phyloP scores from a whole-genome alignment of 2,797 vertebrate species.

The Alectoris magna region DNA sequence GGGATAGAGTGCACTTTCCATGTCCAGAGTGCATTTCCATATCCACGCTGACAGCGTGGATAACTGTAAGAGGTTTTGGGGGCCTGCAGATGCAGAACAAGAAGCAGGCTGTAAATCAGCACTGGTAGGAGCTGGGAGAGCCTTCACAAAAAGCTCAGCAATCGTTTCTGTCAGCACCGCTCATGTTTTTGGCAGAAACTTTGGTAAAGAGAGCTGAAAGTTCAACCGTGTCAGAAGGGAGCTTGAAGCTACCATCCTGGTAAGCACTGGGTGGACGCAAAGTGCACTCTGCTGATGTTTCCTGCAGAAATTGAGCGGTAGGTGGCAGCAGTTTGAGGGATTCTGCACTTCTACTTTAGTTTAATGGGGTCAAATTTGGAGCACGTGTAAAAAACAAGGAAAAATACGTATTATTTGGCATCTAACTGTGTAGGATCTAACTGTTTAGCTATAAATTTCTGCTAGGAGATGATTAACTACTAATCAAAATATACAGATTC shows the following conservation, averaged over 20 bases:
- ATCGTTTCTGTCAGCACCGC: too few species aligned
- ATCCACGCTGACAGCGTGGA: background rate
- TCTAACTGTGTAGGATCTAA: slow-evolving; percentile 1
- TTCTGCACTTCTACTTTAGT: slow-evolving; percentile 5
- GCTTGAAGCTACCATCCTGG: background rate
- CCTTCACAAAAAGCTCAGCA: background rate
- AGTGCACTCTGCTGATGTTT: background rate
- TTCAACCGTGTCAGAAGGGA: background rate
- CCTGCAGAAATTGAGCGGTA: background rate
- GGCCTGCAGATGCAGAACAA: background rate
- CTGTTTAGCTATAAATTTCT: slow-evolving; percentile 37
- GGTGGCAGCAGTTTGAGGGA: background rate
- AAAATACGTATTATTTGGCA: slow-evolving; percentile 22
- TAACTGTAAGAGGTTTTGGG: background rate
- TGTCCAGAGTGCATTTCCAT: background rate
- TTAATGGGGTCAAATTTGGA: slow-evolving; percentile 8
- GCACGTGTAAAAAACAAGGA: slow-evolving; percentile 33
- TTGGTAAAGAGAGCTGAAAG: background rate
- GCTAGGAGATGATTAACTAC: slow-evolving; percentile 12
- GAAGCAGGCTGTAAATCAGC: background rate
- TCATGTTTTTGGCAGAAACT: background rate
- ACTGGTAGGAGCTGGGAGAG: background rate
- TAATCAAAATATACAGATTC: slow-evolving; percentile 7
- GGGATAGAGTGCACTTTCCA: background rate
- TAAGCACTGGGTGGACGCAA: background rate